Base-by-base conservation (phyloP, 2,113 vertebrate genomes). In the Lamprotornis superbus region DNA sequence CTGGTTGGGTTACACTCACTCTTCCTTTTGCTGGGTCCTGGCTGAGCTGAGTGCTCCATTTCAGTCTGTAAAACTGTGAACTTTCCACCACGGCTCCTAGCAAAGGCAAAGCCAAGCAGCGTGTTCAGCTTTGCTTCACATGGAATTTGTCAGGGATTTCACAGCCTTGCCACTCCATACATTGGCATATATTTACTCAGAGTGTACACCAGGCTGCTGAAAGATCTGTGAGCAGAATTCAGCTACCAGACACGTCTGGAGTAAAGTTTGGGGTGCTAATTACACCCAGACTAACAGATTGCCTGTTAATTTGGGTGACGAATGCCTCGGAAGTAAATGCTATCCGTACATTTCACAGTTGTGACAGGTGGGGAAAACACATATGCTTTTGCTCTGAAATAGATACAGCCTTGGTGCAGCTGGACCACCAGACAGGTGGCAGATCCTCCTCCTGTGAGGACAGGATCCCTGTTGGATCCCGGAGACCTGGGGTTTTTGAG, bases 281-380 rank as follows among this genome's bases (percentile, higher is more conserved):
- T 95, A 47, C 81, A 70, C 87, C 55, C 91, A 87, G 84, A 65
- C 93, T 95, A 93, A 87, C 93, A 90, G 84, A 83, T 90, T 97
- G 70, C 57, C 82, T 91, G 90, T 93, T 96, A 91, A 95, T 94
- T 83, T 76, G 75, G 68, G 94, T 4, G 40, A 56, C 4, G 3
- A 96, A 76, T 91, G 87, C 85, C 85, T 93, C 33, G 75, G 94
- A 97, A 93, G 90, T 91, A 46, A 64, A 73, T 30, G 65, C 83
- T 65, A 10, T 71, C 94, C 83, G 1, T 90, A 61, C 78, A 68
- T 93, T 96, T 95, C 91, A 84, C 89, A 95, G 93, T 96, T 94
- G 93, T 96, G 75, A 87, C 87, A 92, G 93, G 87, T 95, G 93
- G 89, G 77, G 53, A 47, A 56, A 82, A 71, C 56, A 74, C 81